phyloP scores from a whole-genome alignment of 2,797 vertebrate genomes.

The Anas acuta region DNA sequence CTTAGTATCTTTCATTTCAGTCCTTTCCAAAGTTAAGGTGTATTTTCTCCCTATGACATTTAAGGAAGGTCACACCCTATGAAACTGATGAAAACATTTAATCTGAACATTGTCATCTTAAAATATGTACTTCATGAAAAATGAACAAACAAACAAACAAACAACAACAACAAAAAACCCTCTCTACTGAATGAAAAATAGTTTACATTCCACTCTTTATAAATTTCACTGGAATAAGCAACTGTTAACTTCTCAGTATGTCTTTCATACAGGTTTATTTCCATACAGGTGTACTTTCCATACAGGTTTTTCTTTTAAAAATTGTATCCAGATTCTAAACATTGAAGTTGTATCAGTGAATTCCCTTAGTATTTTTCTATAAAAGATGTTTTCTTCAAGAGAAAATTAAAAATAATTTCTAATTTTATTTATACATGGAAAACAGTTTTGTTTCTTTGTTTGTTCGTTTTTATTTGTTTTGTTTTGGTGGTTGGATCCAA shows the following conservation, averaged over 20 bases:
- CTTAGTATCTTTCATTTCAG: background rate
- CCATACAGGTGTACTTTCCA: background rate
- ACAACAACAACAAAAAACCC: fast-evolving
- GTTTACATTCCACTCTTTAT: background rate
- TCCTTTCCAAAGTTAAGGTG: background rate
- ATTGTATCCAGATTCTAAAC: background rate
- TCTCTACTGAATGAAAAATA: background rate
- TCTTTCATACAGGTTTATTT: background rate
- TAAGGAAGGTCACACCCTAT: background rate
- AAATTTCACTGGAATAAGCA: background rate
- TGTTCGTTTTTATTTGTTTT: background rate
- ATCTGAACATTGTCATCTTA: background rate
- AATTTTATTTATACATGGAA: background rate
- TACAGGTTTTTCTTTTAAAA: background rate
- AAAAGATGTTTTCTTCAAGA: fast-evolving
- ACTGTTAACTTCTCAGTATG: background rate
- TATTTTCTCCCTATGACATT: background rate
- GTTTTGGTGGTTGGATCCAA: background rate
- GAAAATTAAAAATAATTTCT: fast-evolving
- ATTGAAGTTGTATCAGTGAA: background rate
- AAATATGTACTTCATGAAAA: background rate
- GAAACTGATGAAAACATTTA: fast-evolving
- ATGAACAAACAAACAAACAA: background rate
- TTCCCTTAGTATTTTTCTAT: fast-evolving
- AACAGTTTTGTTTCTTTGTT: too few relatives aligned